Percentiles rank a stretch among this genome's conserved stretches.
phyloP scores from a whole-genome alignment of 1,140 invertebrate species.

The Elymnias hypermnestra region DNA sequence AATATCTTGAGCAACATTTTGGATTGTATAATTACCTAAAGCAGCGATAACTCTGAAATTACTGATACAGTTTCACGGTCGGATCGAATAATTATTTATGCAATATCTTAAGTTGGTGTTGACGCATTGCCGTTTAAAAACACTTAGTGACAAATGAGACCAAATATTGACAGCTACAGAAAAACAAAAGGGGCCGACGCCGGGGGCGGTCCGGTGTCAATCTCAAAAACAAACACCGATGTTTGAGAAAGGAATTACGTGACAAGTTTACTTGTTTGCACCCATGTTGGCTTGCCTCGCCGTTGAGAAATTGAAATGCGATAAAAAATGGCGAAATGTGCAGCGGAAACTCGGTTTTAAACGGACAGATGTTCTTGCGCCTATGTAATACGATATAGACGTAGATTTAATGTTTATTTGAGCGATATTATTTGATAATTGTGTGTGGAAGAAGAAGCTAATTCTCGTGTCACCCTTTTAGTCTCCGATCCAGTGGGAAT shows the following conservation, averaged over 20 bases:
- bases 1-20: too few relatives aligned
- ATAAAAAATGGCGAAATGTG: slow-evolving; percentile 22
- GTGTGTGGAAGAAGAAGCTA: too few relatives aligned
- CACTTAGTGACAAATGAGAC: slow-evolving; percentile 62
- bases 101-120: too few relatives aligned
- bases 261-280: slow-evolving; percentile 45
- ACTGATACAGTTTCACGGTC: too few relatives aligned
- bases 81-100: too few relatives aligned
- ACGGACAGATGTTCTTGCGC: slow-evolving; percentile 7
- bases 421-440: too few relatives aligned
- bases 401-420: too few relatives aligned
- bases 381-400: too few relatives aligned
- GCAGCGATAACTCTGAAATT: too few relatives aligned
- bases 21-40: too few relatives aligned
- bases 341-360: slow-evolving; percentile 18
- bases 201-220: slow-evolving; percentile 52
- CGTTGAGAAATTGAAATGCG: slow-evolving; percentile 39
- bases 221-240: slow-evolving; percentile 59
- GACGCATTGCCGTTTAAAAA: slow-evolving; percentile 45
- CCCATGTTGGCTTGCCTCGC: slow-evolving; percentile 36
- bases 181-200: slow-evolving; percentile 55
- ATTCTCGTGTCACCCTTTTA: too few relatives aligned
- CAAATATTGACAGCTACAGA: slow-evolving; percentile 64
- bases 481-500: too few relatives aligned
- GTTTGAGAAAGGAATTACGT: slow-evolving; percentile 68